A percentile compares a stretch with the other conserved stretches of the same genome.
phyloP scores from a whole-genome alignment of 2,113 vertebrate genomes.

The Psilopogon haemacephalus region DNA sequence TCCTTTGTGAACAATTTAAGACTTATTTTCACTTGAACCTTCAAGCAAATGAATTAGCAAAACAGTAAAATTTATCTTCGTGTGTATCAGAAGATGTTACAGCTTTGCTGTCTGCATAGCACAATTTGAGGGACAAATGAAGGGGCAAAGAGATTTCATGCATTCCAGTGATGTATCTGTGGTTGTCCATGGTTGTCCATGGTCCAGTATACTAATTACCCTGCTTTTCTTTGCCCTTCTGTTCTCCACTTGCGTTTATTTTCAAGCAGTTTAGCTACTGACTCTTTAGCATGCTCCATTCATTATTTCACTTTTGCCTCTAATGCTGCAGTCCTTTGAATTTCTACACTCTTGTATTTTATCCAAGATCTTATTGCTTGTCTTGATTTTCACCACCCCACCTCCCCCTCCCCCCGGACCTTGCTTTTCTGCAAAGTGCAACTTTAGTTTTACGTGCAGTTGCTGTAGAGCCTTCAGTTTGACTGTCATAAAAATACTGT shows the following conservation, averaged over 20 bases:
- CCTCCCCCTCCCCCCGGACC: not conserved
- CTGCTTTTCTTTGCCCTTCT: constrained; percentile 43
- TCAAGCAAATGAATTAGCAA: not conserved
- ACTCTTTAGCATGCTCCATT: constrained; percentile 43
- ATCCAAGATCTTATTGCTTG: not conserved
- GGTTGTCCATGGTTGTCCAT: constrained; percentile 38
- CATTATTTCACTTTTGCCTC: constrained; percentile 49
- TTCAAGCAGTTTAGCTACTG: constrained; percentile 42
- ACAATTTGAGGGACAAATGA: constrained; percentile 37
- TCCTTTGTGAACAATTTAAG: not conserved
- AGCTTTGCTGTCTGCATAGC: not conserved
- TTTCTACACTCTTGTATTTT: constrained; percentile 5
- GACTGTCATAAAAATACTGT: not conserved
- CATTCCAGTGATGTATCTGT: constrained; percentile 49
- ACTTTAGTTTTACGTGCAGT: not conserved
- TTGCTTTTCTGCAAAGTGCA: not conserved
- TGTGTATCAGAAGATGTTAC: not conserved
- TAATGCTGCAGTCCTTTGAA: constrained; percentile 27
- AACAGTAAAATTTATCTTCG: not conserved
- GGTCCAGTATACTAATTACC: constrained; percentile 50
- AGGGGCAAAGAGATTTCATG: constrained; percentile 56
- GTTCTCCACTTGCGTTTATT: constrained; percentile 28
- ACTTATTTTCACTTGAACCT: not conserved
- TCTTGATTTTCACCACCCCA: not conserved
- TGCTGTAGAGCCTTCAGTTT: constrained; percentile 1